Evolutionary conservation across 2,797 vertebrate species (phyloP), one percentile per base, ranked within the genome.

Genomic region (Anguilla megastoma): DNA sequence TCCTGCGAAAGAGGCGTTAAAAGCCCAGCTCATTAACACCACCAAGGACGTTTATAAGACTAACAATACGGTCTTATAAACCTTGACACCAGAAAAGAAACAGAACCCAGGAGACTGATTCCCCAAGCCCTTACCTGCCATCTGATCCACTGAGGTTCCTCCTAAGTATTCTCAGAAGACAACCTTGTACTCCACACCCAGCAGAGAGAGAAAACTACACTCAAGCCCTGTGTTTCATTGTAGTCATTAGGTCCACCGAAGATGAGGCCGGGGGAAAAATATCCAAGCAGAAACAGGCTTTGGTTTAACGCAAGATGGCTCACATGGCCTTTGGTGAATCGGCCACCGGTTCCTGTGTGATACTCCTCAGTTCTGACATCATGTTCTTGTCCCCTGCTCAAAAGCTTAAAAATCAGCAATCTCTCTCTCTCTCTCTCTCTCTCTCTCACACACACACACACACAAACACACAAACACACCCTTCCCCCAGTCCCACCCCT

Each of bases 281-380:
- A 91, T 93, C 91, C 93, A 86, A 66, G 87, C 86, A 90, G 89
- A 90, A 89, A 89, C 76, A 87, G 88, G 89, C 87, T 89, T 86
- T 90, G 89, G 92, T 85, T 90, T 18, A 48, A 45, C 12, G 54
- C 27, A n/a, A 86, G 63, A 27, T 5, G 41, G 27, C 90, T 91
- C 86, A 56, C 87, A 88, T 88, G 91, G 91, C 92, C 90, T 91
- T 92, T 94, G 93, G 94, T 94, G 89, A 92, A 92, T 93, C 87
- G 90, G 94, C 92, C 91, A 91, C 88, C 88, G 89, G 90, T 85
- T 88, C 74, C 90, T 92, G 94, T 94, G 94, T 93, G 92, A 95
- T 95, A 95, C 94, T 96, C 94, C 94, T 95, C 94, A 94, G 95
- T 95, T 94, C 94, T 95, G 94, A 96, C 94, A 95, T 94, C 87